Evolutionary conservation across 2,888 invertebrate genomes (phyloP), one percentile per base, ranked within the genome.

Genomic region (Liodrosophila aerea): DNA sequence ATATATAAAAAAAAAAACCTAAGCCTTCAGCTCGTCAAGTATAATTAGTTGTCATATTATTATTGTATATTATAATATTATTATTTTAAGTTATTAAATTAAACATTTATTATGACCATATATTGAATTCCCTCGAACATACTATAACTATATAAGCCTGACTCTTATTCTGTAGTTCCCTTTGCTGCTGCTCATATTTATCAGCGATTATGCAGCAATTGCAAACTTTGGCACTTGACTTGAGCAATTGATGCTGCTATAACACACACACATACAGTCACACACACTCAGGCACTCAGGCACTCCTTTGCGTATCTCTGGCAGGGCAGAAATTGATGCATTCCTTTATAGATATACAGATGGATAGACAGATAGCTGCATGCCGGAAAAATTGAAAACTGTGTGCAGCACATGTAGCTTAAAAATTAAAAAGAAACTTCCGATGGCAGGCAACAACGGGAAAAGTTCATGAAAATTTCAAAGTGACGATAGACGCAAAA

Each of bases 381-480:
- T 66, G 57, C 47, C 72, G 62, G 53, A 29, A 31, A 71, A 74
- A 64, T 67, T 58, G 60, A 68, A 62, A 66, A 63, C 45, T 45
- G 27, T 59, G 27, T 57, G 53, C 47, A 40, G 18, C 34, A 34
- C 29, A 39, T 40, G 49, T 13, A 52, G 50, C 40, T 53, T 46
- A 64, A 70, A 63, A 67, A 67, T 67, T 74, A 64, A 72, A 64
- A 71, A 41, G 62, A 49, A 64, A 69, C 65, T 60, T 59, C 51
- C 45, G 33, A 53, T 44, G 43, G 30, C 66, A 61, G 57, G 58
- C 39, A 50, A 51, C 41, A 43, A 39, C 36, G 39, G 54, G 13
- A 39, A 33, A 39, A 67, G 63, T 66, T 74, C 66, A 76, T 76
- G 66, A 81, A 81, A 73, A 64, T 81, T 77, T 67, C 51, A 78